phyloP scores from a whole-genome alignment of 2,113 vertebrate genomes.

The Poeciliopsis retropinna region DNA sequence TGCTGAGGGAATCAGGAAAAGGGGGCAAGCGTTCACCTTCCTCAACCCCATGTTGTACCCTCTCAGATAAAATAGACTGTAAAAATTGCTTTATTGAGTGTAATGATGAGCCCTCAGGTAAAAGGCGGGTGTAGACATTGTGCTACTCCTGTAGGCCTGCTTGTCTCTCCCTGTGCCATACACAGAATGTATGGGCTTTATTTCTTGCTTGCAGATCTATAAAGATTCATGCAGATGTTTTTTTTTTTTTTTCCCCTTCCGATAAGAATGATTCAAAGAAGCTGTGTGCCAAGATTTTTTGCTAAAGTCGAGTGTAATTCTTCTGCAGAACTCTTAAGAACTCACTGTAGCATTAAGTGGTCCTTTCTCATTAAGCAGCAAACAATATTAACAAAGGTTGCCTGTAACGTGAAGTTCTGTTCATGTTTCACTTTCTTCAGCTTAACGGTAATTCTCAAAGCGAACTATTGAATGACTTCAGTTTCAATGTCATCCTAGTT shows the following conservation, averaged over 20 bases:
- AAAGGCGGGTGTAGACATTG: constrained; percentile 39
- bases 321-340: neutral
- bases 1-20: constrained; percentile 64
- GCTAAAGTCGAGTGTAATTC: neutral
- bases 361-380: neutral
- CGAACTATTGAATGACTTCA: neutral
- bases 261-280: constrained; percentile 17
- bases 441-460: neutral
- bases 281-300: neutral
- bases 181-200: constrained; percentile 17
- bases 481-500: neutral
- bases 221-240: constrained; percentile 6
- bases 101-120: constrained; percentile 74
- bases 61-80: constrained; percentile 76
- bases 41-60: constrained; percentile 43
- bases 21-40: constrained; percentile 56
- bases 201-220: constrained; percentile 27
- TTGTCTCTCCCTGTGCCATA: constrained; percentile 37
- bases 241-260: neutral
- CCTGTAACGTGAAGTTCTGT: neutral
- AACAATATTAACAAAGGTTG: neutral
- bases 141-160: constrained; percentile 41
- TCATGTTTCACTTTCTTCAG: neutral
- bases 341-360: neutral
- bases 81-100: constrained; percentile 82